Evolutionary conservation across 2,797 vertebrate species (phyloP), one percentile per base, ranked within the genome.

Genomic region (Coilia nasus): DNA sequence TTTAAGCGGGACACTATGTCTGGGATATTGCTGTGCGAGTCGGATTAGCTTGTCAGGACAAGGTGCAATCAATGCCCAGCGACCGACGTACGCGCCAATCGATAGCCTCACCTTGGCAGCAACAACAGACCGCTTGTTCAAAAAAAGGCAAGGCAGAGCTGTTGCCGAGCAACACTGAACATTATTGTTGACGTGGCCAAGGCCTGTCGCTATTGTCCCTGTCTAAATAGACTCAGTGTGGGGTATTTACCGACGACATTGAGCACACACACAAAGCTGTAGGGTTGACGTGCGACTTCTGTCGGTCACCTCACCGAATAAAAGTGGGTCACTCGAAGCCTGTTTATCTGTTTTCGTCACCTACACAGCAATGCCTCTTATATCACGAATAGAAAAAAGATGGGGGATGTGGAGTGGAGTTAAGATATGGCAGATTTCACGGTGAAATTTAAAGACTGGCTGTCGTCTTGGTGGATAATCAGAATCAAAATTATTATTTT

Each of bases 41-140:
- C 28, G 31, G 35, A 44, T 1, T 35, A 2, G 71, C 71, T 78
- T 78, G 71, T 21, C 21, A 78, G 71, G 71, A 41, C 35, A 35
- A 41, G 71, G 31, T 35, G 21, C 71, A 78, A 78, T 78, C 71
- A 78, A 44, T 78, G 71, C 21, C 44, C 35, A 44, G 71, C 35
- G 35, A 41, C 71, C 31, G 50, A 78, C 6, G 0, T 15, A 41
- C 35, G 71, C 5, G 25, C 67, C 67, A 31, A 35, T 71, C 28
- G 67, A 71, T 71, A 71, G 28, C 25, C 28, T 71, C 67, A 71
- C 67, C 67, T 71, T 71, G 67, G 67, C 67, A 71, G 35, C 67
- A 71, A 71, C 67, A 71, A 71, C 14, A 54, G 50, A 35, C 4
- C 28, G 67, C 67, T 71, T 35, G 67, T 71, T 35, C 28, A 17